Conservation (phyloP, 30 jellyfish, hydroid and myxozoan genomes). For the Turritopsis rubra region DNA sequence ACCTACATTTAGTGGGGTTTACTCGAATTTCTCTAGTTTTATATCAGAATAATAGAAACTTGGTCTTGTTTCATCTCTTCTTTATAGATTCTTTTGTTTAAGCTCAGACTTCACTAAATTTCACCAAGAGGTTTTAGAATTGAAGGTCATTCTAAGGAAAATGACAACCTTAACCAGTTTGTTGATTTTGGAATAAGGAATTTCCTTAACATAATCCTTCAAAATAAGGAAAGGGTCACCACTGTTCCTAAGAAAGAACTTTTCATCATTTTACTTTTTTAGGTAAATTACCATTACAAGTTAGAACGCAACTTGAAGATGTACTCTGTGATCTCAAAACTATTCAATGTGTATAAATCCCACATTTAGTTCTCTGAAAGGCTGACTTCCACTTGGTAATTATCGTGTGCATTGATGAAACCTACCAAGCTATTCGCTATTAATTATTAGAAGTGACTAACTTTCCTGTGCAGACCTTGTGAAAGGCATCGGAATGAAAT, state of each 20-base stretch:
- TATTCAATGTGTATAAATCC: too few relatives aligned
- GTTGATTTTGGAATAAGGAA: background rate
- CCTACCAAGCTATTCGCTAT: too few relatives aligned
- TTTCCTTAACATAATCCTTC: background rate
- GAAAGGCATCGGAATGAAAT: too few relatives aligned
- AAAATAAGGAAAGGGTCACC: background rate
- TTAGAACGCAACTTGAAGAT: background rate
- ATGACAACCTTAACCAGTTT: background rate
- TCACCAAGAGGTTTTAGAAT: background rate
- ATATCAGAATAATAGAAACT: background rate
- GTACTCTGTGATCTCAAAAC: background rate
- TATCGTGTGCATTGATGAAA: too few relatives aligned
- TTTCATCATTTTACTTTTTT: background rate
- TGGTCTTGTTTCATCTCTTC: background rate
- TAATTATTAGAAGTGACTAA: too few relatives aligned
- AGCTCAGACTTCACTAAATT: background rate
- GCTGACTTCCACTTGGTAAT: too few relatives aligned
- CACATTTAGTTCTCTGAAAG: too few relatives aligned
- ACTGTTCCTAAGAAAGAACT: conserved; percentile 4
- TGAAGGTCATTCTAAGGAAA: background rate
- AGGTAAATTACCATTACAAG: background rate
- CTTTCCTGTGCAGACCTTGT: too few relatives aligned
- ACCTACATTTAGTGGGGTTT: background rate
- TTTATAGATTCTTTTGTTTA: background rate
- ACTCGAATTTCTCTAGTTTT: background rate